Evolutionary conservation across 2,113 vertebrate species (phyloP), one percentile per base, ranked within the genome.

Genomic region (Motacilla alba): DNA sequence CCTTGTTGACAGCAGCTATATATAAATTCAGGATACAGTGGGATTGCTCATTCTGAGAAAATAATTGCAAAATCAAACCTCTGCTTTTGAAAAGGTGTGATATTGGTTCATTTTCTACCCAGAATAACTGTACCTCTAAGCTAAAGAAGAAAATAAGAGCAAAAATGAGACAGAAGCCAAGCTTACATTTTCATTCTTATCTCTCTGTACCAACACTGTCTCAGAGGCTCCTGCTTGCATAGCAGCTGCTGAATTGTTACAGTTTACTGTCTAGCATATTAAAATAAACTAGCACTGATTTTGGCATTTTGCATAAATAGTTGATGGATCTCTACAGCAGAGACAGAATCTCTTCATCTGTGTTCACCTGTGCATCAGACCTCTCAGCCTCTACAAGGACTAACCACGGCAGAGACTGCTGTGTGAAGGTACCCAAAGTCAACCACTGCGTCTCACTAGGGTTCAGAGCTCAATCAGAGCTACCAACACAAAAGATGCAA

Each of bases 261-360:
- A 81, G 83, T 94, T 96, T 92, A 92, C 80, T 92, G 89, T 81
- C 89, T 94, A 79, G 93, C 64, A 84, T 93, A 94, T 92, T 91
- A 94, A 95, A 96, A 95, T 92, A 97, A 93, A 90, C 76, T 74
- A 92, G 80, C 80, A 56, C 47, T 78, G 83, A 87, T 92, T 92
- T 83, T 83, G 89, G 86, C 64, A 89, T 81, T 93, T 89, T 91
- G 69, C 83, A 72, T 68, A 60, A 93, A 67, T 13, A 63, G 60
- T 4, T 67, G 69, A 74, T 35, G 76, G 68, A 78, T 92, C 56
- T 80, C 73, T 78, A 74, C 52, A 84, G 93, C 75, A 78, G 60
- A 89, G 80, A 39, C 44, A 72, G 89, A 47, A 92, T 62, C 33
- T 74, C 67, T 67, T 93, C 47, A 11, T 74, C 76, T 47, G 43